These are phyloP conservation scores for Leptopilina syphax DNA, from an alignment of 2,888 invertebrate genomes.

Conservation along the genomic window DNA sequence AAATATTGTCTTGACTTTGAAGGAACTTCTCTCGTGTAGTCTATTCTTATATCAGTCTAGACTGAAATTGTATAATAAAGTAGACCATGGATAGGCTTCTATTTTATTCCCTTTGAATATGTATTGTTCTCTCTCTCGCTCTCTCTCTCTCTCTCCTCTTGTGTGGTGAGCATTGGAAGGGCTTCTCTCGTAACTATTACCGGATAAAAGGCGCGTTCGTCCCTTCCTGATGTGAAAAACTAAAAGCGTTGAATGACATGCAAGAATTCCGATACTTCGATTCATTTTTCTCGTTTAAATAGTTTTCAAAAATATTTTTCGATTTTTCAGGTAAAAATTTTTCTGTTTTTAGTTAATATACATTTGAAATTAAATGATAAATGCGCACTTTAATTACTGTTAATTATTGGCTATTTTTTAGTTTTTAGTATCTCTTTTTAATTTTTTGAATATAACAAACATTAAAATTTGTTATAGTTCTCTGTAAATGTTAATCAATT, in stretches of 20 bases:
- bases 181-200: conserved; percentile 22
- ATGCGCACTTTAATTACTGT: no score
- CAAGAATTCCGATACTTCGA: conserved; percentile 19
- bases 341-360: no score
- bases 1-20: conserved; percentile 12
- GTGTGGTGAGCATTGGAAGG: conserved; percentile 10
- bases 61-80: neutral
- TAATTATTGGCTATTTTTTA: no score
- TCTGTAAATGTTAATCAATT: no score
- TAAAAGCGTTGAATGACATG: conserved; percentile 28
- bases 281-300: neutral
- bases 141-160: neutral
- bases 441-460: no score
- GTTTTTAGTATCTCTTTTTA: no score
- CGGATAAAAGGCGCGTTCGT: neutral
- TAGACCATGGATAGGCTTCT: conserved; percentile 20
- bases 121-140: neutral
- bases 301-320: no score
- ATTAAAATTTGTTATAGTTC: no score
- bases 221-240: neutral
- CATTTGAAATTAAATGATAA: no score
- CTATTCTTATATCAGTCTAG: conserved; percentile 5
- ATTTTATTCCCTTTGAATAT: conserved; percentile 14
- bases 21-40: neutral
- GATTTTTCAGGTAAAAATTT: no score